Evolutionary conservation across 2,888 invertebrate genomes (phyloP).

Genomic region (Leptarthrus brevirostris): DNA sequence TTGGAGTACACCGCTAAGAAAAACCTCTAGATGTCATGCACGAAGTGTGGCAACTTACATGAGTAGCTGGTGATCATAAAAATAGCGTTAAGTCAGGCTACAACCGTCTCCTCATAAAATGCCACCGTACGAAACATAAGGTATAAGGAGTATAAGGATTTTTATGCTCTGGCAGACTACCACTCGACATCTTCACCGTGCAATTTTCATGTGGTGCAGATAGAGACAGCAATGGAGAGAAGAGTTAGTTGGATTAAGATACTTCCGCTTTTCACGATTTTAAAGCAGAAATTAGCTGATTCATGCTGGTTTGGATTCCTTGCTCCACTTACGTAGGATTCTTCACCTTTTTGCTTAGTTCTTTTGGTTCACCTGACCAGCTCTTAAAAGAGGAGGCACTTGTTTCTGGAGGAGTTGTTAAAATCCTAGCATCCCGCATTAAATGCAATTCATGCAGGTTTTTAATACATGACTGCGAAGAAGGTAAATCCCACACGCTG

Average conservation of each 20-base stretch:
- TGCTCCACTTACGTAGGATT: neutral
- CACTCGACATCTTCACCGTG: conserved; percentile 18
- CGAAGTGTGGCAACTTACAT: conserved; percentile 40
- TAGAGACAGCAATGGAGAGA: neutral
- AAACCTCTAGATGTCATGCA: conserved; percentile 43
- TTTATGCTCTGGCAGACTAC: conserved; percentile 34
- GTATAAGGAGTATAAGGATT: conserved; percentile 27
- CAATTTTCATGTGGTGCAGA: conserved; percentile 16
- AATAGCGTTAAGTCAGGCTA: conserved; percentile 47
- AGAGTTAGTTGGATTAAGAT: conserved; percentile 17
- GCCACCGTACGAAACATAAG: conserved; percentile 17
- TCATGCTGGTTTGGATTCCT: conserved; percentile 31
- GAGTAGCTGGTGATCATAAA: conserved; percentile 47
- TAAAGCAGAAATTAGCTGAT: conserved; percentile 35
- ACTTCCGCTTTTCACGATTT: conserved; percentile 22
- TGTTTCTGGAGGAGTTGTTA: too few relatives aligned
- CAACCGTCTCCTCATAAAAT: conserved; percentile 28
- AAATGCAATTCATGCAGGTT: neutral
- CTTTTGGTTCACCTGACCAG: neutral
- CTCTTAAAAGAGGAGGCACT: too few relatives aligned
- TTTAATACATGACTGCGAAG: neutral
- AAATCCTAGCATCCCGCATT: too few relatives aligned
- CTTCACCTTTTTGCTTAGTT: neutral
- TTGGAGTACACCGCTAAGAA: neutral
- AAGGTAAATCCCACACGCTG: too few relatives aligned